Evolutionary conservation across 1,140 invertebrate species (phyloP), one percentile per base, ranked within the genome.

Genomic region (Vanessa atalanta): DNA sequence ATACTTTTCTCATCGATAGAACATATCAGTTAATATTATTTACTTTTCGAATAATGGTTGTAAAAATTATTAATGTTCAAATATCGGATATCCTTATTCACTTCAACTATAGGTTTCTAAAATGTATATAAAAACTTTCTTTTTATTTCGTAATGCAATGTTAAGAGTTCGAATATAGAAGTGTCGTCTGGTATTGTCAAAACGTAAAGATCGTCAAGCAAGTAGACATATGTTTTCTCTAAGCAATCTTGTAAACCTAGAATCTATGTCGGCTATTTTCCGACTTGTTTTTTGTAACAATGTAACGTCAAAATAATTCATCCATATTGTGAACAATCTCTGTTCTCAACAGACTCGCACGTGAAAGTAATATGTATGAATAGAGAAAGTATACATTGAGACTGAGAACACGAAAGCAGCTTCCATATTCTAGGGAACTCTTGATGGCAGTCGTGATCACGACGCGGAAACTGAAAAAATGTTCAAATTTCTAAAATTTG

Each of bases 281-380:
- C 66, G 57, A 71, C 37, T 37, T 1, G 20, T 48, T 63, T 50
- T 74, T 55, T 63, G 67, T 57, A 79, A 77, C 78, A 79, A 79
- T 78, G 75, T 70, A 74, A 72, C 63, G 70, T 79, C 75, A 75
- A 80, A 82, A 72, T 77, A 80, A 84, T 84, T 83, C 31, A 74
- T 65, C 66, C 77, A 66, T 76, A 75, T 68, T 75, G 84, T 75
- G 71, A 80, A 84, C 82, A 81, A 86, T 85, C 82, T 79, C 79
- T 76, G 78, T 80, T 86, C 84, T 82, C 83, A 86, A 86, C 81
- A 81, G 76, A 78, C 70, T 82, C 79, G 76, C 73, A 72, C 81
- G 86, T 83, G 88, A 90, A 90, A 90, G 88, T 87, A 84, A 79
- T 83, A 82, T 81, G 76, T 84, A 85, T 88, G 87, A 88, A 88